Evolutionary conservation across 2,888 invertebrate genomes (phyloP).

Genomic region (Cyrtodaria siliqua): DNA sequence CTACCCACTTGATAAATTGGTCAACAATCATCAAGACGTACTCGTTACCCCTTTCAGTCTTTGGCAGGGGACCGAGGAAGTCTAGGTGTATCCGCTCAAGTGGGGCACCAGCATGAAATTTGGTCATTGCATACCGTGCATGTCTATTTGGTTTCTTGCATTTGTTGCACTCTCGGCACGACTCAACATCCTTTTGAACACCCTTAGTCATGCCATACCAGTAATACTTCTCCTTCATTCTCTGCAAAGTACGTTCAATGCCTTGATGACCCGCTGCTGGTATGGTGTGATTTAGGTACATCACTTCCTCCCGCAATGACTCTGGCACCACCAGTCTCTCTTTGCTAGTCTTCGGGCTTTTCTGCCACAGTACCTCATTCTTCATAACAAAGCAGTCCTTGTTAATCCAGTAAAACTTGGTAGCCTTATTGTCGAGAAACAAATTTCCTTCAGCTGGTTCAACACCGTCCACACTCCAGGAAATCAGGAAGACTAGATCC

Average conservation of each 20-base stretch:
- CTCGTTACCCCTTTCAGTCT: constrained; percentile 2
- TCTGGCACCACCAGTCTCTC: constrained; percentile 1
- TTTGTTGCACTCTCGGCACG: not conserved
- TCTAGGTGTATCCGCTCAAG: constrained; percentile 5
- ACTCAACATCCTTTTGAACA: not conserved
- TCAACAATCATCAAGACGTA: constrained; percentile 21
- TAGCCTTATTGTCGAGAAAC: not conserved
- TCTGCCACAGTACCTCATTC: not conserved
- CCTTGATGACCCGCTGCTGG: constrained; percentile 6
- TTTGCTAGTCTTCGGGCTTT: not conserved
- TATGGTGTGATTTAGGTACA: not conserved
- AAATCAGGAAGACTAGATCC: too few relatives aligned
- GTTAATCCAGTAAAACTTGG: constrained; percentile 6
- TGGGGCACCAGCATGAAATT: constrained; percentile 27
- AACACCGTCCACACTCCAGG: not conserved
- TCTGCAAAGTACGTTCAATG: not conserved
- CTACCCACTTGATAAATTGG: constrained; percentile 25
- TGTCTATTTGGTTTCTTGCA: not conserved
- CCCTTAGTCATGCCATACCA: not conserved
- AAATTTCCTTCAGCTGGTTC: constrained; percentile 1
- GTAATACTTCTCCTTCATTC: constrained; percentile 2
- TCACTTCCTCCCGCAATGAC: not conserved
- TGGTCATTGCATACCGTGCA: not conserved
- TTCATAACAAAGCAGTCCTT: not conserved
- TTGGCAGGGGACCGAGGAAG: constrained; percentile 3